These are phyloP conservation scores for Mormyrops boulengeri DNA, from an alignment of 2,797 vertebrate species.

Conservation along the genomic window DNA sequence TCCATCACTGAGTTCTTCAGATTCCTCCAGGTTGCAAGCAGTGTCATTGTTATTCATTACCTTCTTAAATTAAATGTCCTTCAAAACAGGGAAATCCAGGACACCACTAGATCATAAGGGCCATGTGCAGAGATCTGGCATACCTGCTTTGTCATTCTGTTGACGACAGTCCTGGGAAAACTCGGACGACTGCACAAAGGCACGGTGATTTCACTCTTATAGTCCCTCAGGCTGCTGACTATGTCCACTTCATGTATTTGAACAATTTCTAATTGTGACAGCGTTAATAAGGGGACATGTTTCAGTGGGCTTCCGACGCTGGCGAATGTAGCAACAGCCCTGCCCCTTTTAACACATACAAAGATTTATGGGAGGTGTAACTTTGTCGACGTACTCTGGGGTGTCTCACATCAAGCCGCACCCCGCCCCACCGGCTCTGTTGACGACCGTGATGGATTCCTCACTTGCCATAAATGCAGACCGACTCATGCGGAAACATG, in stretches of 20 bases:
- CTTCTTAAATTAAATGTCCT: background rate
- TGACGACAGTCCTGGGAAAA: background rate
- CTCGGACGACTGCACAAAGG: background rate
- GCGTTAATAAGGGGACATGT: background rate
- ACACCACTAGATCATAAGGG: background rate
- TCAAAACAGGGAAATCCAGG: background rate
- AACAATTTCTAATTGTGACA: background rate
- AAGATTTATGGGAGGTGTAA: background rate
- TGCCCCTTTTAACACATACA: background rate
- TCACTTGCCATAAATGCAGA: background rate
- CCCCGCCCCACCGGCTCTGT: background rate
- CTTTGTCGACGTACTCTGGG: background rate
- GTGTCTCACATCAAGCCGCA: background rate
- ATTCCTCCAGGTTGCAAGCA: background rate
- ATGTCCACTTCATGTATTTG: background rate
- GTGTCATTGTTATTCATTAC: background rate
- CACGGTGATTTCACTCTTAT: background rate
- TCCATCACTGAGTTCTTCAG: background rate
- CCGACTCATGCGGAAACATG: slow-evolving; percentile 1
- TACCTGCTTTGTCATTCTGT: background rate
- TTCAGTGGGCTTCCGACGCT: background rate
- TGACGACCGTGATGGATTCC: background rate
- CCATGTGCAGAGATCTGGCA: background rate
- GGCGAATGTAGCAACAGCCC: background rate
- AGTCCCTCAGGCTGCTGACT: background rate